Percentiles rank a stretch among this genome's conserved stretches.
phyloP scores from a whole-genome alignment of 2,797 vertebrate genomes.

The Anabas testudineus region DNA sequence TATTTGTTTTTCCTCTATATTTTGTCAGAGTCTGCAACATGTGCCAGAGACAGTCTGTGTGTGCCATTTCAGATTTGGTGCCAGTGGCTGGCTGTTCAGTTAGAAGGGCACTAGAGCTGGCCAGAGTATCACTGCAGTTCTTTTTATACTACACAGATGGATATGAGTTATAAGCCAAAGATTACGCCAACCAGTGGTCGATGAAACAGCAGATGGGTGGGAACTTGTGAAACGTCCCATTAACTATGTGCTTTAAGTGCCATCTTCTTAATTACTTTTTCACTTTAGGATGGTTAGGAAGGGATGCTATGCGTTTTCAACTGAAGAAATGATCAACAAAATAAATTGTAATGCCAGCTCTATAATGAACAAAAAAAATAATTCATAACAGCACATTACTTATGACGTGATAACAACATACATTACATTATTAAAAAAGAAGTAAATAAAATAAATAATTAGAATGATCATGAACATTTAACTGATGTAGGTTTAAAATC shows the following conservation, averaged over 20 bases:
- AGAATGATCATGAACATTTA: slow-evolving; percentile 32
- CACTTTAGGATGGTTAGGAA: slow-evolving; percentile 53
- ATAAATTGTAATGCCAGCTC: slow-evolving; percentile 3
- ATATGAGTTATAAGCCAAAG: slow-evolving; percentile 57
- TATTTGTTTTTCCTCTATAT: slow-evolving; percentile 47
- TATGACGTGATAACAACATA: neutral
- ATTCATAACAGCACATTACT: neutral
- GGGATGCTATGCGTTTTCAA: slow-evolving; percentile 47
- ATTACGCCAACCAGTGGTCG: slow-evolving; percentile 59
- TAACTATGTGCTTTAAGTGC: slow-evolving; percentile 51
- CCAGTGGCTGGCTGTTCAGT: slow-evolving; percentile 56
- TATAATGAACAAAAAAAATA: neutral
- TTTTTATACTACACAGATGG: slow-evolving; percentile 68
- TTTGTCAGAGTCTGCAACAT: slow-evolving; percentile 25
- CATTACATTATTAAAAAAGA: slow-evolving; percentile 12
- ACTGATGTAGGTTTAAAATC: slow-evolving; percentile 59
- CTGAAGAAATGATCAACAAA: slow-evolving; percentile 3
- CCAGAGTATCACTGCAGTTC: slow-evolving; percentile 36
- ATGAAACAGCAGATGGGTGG: slow-evolving; percentile 61
- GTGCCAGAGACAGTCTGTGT: slow-evolving; percentile 53
- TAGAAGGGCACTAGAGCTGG: slow-evolving; percentile 55
- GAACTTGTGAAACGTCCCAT: slow-evolving; percentile 59
- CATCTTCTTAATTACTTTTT: slow-evolving; percentile 64
- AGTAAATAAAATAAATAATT: slow-evolving; percentile 21
- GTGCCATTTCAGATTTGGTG: slow-evolving; percentile 41